Evolutionary conservation across 2,888 invertebrate genomes (phyloP).

Genomic region (Xanthia icteritia): DNA sequence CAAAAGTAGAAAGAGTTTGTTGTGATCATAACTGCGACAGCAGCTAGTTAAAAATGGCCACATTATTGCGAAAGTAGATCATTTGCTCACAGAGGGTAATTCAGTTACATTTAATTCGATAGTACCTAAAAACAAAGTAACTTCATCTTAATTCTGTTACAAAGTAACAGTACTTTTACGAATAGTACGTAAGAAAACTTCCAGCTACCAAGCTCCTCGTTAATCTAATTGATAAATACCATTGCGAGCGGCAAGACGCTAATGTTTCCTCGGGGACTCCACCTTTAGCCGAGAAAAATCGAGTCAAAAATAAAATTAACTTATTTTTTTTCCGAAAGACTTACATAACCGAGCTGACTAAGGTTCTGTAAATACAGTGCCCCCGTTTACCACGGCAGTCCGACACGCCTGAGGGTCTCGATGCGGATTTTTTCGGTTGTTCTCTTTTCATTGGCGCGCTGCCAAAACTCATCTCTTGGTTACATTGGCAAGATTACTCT

Average conservation of each 20-base stretch:
- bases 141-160: background rate
- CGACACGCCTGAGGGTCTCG: conserved; percentile 36
- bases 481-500: conserved; percentile 65
- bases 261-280: conserved; percentile 48
- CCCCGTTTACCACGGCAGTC: conserved; percentile 45
- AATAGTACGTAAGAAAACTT: conserved; percentile 23
- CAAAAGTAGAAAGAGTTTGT: background rate
- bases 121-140: conserved; percentile 2
- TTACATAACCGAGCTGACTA: conserved; percentile 42
- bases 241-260: conserved; percentile 37
- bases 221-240: conserved; percentile 47
- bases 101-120: conserved; percentile 2
- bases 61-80: background rate
- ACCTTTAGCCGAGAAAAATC: conserved; percentile 44
- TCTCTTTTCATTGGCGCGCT: conserved; percentile 65
- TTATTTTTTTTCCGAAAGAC: conserved; percentile 36
- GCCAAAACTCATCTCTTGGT: conserved; percentile 67
- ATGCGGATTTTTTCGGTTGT: conserved; percentile 59
- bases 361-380: conserved; percentile 46
- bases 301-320: conserved; percentile 53
- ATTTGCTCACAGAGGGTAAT: background rate
- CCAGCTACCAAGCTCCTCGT: conserved; percentile 26
- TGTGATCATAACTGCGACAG: background rate
- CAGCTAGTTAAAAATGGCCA: background rate
- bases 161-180: background rate